These are phyloP conservation scores for Mico argentatus DNA, from an alignment of 2,797 vertebrate species.

Conservation along the genomic window DNA sequence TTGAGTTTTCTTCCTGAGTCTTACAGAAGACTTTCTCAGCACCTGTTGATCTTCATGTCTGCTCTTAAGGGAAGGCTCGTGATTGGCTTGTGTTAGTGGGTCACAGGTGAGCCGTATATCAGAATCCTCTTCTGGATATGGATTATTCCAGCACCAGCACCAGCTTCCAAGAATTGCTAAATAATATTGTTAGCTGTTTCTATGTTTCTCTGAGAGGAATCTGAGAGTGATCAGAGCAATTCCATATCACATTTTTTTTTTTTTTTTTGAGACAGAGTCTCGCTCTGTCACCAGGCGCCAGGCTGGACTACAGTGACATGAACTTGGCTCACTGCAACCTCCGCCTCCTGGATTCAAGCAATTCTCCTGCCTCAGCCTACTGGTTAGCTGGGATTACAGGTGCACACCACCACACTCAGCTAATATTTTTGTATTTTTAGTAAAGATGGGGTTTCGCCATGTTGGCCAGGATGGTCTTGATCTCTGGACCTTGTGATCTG, in stretches of 20 bases:
- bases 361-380: too few species aligned
- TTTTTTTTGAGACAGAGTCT: too few species aligned
- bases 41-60: not conserved
- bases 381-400: too few species aligned
- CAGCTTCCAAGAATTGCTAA: not conserved
- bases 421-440: too few species aligned
- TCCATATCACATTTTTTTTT: not conserved
- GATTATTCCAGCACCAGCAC: not conserved
- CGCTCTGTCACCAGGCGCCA: too few species aligned
- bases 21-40: not conserved
- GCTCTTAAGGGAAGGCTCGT: not conserved
- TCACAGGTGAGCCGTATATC: not conserved
- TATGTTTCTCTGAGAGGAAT: not conserved
- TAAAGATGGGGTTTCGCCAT: too few species aligned
- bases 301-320: too few species aligned
- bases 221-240: not conserved
- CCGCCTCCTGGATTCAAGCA: too few species aligned
- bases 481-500: too few species aligned
- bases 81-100: not conserved
- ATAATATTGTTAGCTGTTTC: not conserved
- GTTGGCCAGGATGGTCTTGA: too few species aligned
- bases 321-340: too few species aligned
- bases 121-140: not conserved
- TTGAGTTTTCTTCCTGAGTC: not conserved
- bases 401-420: fast-evolving